A percentile compares a stretch with the other conserved stretches of the same genome.
These are phyloP conservation scores for Meloidogyne exigua DNA, from an alignment of 1,140 invertebrate species.

Conservation along the genomic window DNA sequence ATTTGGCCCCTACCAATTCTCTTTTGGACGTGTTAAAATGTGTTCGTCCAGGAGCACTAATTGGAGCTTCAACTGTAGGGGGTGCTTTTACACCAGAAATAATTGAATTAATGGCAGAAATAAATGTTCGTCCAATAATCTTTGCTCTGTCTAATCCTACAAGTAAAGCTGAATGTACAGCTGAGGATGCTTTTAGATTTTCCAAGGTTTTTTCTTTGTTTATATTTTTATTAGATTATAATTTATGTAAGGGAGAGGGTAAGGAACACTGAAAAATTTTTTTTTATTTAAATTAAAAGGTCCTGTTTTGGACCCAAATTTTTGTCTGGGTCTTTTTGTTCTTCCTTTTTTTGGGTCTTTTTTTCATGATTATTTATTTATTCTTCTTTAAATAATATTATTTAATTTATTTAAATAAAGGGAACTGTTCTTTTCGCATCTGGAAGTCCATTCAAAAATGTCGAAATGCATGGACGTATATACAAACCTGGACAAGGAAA, in stretches of 20 bases:
- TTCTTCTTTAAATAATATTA: conserved; percentile 4
- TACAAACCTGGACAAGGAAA: conserved; percentile 90
- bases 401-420: conserved; percentile 67
- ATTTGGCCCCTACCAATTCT: conserved; percentile 75
- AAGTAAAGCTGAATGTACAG: conserved; percentile 91
- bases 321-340: too few relatives aligned
- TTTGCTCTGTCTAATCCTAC: conserved; percentile 96
- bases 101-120: conserved; percentile 78
- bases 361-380: not conserved
- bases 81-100: conserved; percentile 85
- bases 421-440: conserved; percentile 85
- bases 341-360: conserved; percentile 41
- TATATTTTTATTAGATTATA: too few relatives aligned
- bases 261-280: too few relatives aligned
- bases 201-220: conserved; percentile 74
- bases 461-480: conserved; percentile 75
- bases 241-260: too few relatives aligned
- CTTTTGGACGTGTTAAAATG: conserved; percentile 75
- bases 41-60: conserved; percentile 79
- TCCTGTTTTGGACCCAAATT: too few relatives aligned
- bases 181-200: conserved; percentile 81
- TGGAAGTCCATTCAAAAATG: conserved; percentile 84
- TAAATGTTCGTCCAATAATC: conserved; percentile 82
- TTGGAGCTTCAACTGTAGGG: conserved; percentile 77
- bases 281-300: too few relatives aligned